Base-by-base conservation (phyloP, 2,888 invertebrate genomes). In the Andrena minutula region DNA sequence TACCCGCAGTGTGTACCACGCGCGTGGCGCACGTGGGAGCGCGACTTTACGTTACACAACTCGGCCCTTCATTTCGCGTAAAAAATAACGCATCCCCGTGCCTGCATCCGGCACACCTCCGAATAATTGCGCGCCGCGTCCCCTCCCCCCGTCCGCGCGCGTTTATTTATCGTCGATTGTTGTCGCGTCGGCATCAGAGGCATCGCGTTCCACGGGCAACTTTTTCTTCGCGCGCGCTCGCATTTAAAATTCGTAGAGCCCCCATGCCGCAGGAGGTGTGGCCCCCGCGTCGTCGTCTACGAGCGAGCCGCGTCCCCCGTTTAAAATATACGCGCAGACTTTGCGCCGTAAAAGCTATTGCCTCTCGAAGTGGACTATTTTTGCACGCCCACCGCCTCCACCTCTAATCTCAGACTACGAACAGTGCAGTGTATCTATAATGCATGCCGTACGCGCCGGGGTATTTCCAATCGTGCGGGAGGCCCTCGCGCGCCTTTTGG, bases 331-430 rank as follows among this genome's bases (percentile, higher is more conserved):
- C 75, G 47, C 56, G 16, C 35, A 66, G 70, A 75, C 64, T 47
- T 64, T n/a, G 35, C 51, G 32, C 30, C 58, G 76, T 71, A 58
- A 86, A 81, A 86, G 84, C 74, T 81, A 86, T 86, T 70, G 86
- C 83, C 80, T 83, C 86, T 79, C 47, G 61, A 68, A 77, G 77
- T 69, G 66, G 73, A 70, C 86, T 82, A 82, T 88, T 84, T 87
- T 76, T 70, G 79, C 71, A 79, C 84, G 85, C 82, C 82, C 79
- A 77, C 79, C 69, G 66, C 61, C 77, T 76, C 66, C 66, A 58
- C 79, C 83, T 86, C 89, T 89, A 89, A 90, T 90, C 86, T 84
- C 73, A 69, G 79, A 66, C 70, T 56, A 78, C 61, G 60, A 56
- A 63, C 53, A 63, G 72, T 41, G 41, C 41, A 26, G 69, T 60